Evolutionary conservation across 2,797 vertebrate genomes (phyloP).

Genomic region (Hapalemur alaotrensis): DNA sequence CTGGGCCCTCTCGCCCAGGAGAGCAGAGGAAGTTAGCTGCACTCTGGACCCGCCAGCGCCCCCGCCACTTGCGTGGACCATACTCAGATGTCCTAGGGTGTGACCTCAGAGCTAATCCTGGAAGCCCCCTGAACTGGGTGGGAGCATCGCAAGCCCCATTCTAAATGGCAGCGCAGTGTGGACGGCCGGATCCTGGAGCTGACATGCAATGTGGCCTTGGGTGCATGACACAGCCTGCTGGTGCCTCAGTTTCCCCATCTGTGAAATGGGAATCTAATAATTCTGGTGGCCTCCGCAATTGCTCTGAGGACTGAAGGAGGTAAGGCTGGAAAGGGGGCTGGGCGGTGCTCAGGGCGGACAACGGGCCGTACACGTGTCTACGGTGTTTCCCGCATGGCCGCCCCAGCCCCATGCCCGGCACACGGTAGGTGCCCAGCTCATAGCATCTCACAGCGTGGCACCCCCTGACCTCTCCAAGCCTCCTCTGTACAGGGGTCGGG

Average conservation of each 20-base stretch:
- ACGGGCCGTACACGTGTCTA: fast-evolving
- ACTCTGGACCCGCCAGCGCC: neutral
- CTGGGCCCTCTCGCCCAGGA: neutral
- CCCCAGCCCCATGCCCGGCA: neutral
- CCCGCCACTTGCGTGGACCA: no score
- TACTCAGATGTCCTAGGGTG: neutral
- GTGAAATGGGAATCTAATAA: neutral
- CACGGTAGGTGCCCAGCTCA: neutral
- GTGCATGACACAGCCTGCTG: neutral
- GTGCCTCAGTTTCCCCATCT: neutral
- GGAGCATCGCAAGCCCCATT: no score
- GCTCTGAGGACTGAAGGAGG: neutral
- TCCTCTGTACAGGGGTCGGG: no score
- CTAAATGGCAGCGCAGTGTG: fast-evolving
- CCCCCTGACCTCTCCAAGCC: neutral
- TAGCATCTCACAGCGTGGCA: fast-evolving
- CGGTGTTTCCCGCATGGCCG: fast-evolving
- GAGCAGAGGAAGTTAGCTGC: neutral
- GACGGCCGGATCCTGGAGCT: fast-evolving
- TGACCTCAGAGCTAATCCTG: neutral
- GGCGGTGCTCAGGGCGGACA: fast-evolving
- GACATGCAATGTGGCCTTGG: no score
- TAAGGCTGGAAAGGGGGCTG: no score
- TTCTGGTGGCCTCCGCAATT: neutral
- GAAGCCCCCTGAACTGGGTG: neutral